Conservation (phyloP, 2,113 vertebrate genomes). For the Centropus bengalensis region DNA sequence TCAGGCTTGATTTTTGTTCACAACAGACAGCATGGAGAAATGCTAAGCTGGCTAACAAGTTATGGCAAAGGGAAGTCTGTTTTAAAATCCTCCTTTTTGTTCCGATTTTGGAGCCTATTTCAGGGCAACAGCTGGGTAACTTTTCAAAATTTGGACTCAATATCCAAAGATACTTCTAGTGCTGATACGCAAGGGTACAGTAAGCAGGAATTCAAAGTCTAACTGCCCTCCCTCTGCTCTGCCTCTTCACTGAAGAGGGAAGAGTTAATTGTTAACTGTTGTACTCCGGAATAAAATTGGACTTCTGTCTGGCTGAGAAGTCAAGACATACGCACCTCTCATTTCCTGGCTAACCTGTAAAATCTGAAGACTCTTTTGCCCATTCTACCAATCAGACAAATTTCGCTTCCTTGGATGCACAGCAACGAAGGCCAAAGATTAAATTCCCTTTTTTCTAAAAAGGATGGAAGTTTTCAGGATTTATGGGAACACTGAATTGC, state of each 20-base stretch:
- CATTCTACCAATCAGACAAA: background rate
- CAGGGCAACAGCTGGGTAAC: background rate
- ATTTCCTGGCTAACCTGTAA: background rate
- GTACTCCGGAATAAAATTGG: background rate
- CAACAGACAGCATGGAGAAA: background rate
- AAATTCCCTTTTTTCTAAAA: background rate
- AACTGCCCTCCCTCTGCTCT: background rate
- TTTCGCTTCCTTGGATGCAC: background rate
- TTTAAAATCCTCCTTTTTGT: background rate
- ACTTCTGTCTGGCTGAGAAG: background rate
- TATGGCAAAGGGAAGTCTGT: background rate
- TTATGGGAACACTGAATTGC: background rate
- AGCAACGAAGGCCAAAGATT: background rate
- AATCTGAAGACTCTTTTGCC: background rate
- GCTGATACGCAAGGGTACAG: background rate
- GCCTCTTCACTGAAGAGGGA: background rate
- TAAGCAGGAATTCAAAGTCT: background rate
- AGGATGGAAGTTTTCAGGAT: background rate
- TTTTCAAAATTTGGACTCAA: background rate
- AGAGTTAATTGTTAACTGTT: background rate
- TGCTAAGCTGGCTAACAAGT: background rate
- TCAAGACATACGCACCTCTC: background rate
- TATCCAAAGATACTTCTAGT: background rate
- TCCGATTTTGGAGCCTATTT: background rate
- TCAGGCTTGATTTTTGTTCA: background rate